phyloP scores from a whole-genome alignment of 1,140 invertebrate species.

The Drosophila punjabiensis region DNA sequence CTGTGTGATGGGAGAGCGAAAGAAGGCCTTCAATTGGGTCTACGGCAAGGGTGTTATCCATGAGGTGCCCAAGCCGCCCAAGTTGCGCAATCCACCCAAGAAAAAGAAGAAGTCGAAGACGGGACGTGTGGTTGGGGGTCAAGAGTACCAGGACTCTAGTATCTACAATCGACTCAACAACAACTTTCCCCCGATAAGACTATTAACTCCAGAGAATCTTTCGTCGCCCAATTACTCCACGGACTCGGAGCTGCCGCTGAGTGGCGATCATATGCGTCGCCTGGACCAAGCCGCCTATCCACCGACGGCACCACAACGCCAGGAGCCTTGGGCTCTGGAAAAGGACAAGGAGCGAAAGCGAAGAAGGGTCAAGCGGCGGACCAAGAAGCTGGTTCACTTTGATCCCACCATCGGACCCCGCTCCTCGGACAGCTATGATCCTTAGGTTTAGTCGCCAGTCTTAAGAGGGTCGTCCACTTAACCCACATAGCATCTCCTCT shows the following conservation, averaged over 20 bases:
- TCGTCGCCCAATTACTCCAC: neutral
- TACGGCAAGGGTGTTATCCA: conserved; percentile 66
- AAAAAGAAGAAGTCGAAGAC: conserved; percentile 23
- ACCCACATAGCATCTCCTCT: neutral
- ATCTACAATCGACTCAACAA: conserved; percentile 11
- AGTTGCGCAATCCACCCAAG: conserved; percentile 50
- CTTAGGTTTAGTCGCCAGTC: neutral
- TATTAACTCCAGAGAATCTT: neutral
- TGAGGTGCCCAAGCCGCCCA: conserved; percentile 48
- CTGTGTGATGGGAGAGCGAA: conserved; percentile 62
- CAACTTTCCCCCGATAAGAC: neutral
- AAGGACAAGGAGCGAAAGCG: conserved; percentile 4
- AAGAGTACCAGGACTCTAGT: neutral
- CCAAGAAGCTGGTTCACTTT: conserved; percentile 13
- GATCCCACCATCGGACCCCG: conserved; percentile 11
- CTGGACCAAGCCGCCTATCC: conserved; percentile 47
- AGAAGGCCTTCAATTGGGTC: conserved; percentile 47
- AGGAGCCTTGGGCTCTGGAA: conserved; percentile 24
- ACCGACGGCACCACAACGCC: conserved; percentile 23
- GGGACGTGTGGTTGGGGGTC: conserved; percentile 22
- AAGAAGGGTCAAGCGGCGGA: neutral
- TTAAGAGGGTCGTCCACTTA: neutral
- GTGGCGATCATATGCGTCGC: conserved; percentile 30
- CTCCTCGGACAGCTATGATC: conserved; percentile 9
- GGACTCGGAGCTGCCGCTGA: conserved; percentile 16